Percentiles rank a stretch among this genome's conserved stretches.
These are phyloP conservation scores for Ciconia nigra DNA, from an alignment of 2,797 vertebrate species.

Conservation along the genomic window DNA sequence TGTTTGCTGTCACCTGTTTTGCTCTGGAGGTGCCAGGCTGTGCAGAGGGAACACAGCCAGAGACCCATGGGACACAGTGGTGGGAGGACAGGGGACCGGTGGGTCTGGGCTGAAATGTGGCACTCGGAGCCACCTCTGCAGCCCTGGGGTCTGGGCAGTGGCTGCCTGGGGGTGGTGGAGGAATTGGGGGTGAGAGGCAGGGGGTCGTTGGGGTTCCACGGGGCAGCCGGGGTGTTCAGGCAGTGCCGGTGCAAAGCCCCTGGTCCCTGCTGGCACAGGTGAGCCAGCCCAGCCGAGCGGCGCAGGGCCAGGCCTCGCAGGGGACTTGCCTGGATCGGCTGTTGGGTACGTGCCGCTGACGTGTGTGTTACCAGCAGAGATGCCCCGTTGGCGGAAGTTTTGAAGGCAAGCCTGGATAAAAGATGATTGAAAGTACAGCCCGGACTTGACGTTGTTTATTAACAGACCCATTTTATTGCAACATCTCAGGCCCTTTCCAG, in stretches of 20 bases:
- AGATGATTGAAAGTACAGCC: neutral
- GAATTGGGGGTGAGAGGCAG: neutral
- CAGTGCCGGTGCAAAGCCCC: fast-evolving
- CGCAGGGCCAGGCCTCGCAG: fast-evolving
- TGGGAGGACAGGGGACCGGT: neutral
- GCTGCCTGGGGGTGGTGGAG: neutral
- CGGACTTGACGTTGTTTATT: neutral
- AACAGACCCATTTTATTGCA: neutral
- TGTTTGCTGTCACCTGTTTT: neutral
- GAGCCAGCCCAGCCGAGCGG: neutral
- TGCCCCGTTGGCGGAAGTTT: neutral
- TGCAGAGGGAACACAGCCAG: neutral
- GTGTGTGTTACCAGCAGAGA: neutral
- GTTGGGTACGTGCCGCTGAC: fast-evolving
- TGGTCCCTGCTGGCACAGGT: neutral
- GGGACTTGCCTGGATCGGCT: neutral
- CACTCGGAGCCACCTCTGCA: neutral
- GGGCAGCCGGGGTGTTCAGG: neutral
- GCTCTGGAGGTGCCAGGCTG: neutral
- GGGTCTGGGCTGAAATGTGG: fast-evolving
- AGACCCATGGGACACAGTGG: fast-evolving
- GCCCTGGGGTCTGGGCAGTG: fast-evolving
- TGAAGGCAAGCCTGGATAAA: neutral
- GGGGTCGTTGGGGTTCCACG: fast-evolving
- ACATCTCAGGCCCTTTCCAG: neutral